Evolutionary conservation across 2,113 vertebrate genomes (phyloP).

Genomic region (Cercocebus atys): DNA sequence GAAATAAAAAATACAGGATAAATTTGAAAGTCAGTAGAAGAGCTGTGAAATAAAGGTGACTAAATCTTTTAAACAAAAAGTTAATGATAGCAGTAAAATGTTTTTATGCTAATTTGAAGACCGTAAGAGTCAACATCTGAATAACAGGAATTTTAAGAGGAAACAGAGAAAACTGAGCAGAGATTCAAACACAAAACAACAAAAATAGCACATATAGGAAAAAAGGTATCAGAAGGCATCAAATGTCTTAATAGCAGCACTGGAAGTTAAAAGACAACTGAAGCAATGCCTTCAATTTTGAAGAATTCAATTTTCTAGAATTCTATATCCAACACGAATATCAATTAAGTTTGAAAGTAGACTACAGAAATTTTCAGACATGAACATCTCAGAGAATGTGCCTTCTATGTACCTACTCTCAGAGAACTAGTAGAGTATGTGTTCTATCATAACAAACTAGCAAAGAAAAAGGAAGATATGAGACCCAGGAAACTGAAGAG

Average conservation of each 20-base stretch:
- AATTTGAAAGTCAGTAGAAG: background rate
- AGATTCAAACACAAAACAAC: background rate
- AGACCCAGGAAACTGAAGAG: background rate
- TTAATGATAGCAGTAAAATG: background rate
- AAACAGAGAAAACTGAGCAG: background rate
- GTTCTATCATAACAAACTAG: background rate
- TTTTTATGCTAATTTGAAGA: background rate
- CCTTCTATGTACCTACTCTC: background rate
- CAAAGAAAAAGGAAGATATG: background rate
- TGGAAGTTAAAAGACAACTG: background rate
- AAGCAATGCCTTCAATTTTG: background rate
- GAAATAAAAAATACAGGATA: background rate
- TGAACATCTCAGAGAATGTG: background rate
- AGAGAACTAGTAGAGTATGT: background rate
- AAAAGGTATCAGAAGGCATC: background rate
- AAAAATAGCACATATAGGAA: background rate
- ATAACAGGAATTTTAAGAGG: slow-evolving; percentile 19
- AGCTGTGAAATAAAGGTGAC: background rate
- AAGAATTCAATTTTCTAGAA: background rate
- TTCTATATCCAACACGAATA: background rate
- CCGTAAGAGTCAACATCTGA: background rate
- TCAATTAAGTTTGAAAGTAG: background rate
- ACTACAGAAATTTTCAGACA: background rate
- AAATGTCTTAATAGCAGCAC: background rate
- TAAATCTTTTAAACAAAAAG: slow-evolving; percentile 27